Percentiles rank a stretch among this genome's conserved stretches.
Evolutionary conservation across 2,797 vertebrate species (phyloP).

Genomic region (Huso huso): DNA sequence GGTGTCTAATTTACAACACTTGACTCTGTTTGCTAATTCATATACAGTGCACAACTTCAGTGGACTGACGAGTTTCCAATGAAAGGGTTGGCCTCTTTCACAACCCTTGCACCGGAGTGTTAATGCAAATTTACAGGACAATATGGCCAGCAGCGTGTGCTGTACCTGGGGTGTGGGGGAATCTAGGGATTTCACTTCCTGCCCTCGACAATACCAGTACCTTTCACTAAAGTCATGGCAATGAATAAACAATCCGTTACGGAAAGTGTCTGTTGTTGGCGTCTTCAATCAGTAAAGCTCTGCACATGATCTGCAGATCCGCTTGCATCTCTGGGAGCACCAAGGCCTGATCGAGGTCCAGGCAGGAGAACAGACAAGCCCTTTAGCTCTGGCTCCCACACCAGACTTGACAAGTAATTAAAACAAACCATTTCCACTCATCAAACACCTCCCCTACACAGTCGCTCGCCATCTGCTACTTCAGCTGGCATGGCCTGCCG

Average conservation of each 20-base stretch:
- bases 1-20: too few species aligned
- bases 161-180: too few species aligned
- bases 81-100: too few species aligned
- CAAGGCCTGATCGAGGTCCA: conserved; percentile 13
- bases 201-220: too few species aligned
- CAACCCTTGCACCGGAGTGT: too few species aligned
- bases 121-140: too few species aligned
- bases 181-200: too few species aligned
- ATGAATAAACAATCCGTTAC: conserved; percentile 15
- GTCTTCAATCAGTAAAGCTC: conserved; percentile 11
- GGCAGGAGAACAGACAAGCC: conserved; percentile 30
- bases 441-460: conserved; percentile 69
- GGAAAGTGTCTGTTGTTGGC: conserved; percentile 2
- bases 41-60: too few species aligned
- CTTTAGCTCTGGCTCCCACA: conserved; percentile 65
- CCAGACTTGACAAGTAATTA: conserved; percentile 88
- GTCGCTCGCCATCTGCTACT: conserved; percentile 77
- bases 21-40: too few species aligned
- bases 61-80: too few species aligned
- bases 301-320: neutral
- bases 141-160: too few species aligned
- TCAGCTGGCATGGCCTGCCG: conserved; percentile 62
- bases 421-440: conserved; percentile 73
- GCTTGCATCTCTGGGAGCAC: neutral
- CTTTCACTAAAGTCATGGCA: neutral